Percentiles rank a stretch among this genome's conserved stretches.
Evolutionary conservation across 2,113 vertebrate species (phyloP).

Genomic region (Thamnaconus septentrionalis): DNA sequence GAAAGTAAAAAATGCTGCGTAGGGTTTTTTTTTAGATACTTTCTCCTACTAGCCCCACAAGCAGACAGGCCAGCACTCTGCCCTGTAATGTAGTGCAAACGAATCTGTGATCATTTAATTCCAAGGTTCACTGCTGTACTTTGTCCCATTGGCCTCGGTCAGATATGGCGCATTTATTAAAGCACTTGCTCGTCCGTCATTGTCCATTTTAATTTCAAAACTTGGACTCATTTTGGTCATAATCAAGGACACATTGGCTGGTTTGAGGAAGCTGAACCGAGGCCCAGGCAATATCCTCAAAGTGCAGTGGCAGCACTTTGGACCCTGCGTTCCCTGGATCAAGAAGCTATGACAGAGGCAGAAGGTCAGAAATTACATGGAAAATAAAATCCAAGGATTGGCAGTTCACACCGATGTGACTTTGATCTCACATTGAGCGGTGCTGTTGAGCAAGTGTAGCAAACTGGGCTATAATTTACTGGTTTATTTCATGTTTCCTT

Average conservation of each 20-base stretch:
- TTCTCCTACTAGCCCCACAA: no score
- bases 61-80: no score
- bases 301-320: conserved; percentile 28
- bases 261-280: conserved; percentile 9
- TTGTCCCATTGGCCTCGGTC: conserved; percentile 18
- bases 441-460: no score
- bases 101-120: no score
- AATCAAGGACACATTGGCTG: conserved; percentile 22
- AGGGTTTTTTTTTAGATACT: no score
- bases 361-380: conserved; percentile 8
- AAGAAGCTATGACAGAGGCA: conserved; percentile 16
- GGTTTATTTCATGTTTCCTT: no score
- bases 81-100: no score
- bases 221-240: conserved; percentile 6
- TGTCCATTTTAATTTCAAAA: conserved; percentile 18
- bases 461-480: no score
- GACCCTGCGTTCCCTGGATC: background rate
- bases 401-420: background rate
- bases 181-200: conserved; percentile 16
- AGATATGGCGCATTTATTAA: conserved; percentile 29
- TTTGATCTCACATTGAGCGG: background rate
- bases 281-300: conserved; percentile 14
- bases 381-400: background rate
- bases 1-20: no score
- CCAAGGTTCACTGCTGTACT: conserved; percentile 1